These are phyloP conservation scores for Chiloscyllium punctatum DNA, from an alignment of 2,797 vertebrate species.

Conservation along the genomic window DNA sequence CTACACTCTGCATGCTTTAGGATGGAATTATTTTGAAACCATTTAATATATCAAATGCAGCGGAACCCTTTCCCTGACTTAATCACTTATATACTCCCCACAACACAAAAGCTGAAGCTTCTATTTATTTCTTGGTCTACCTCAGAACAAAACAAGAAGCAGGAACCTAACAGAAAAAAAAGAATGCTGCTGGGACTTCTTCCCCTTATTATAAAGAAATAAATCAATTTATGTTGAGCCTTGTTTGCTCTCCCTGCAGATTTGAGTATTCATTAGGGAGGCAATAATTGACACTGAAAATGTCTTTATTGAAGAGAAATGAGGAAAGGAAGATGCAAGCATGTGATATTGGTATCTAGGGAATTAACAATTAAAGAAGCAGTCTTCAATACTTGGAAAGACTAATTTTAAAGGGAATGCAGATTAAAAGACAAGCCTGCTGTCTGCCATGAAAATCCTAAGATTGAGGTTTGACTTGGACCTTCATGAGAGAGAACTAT, in stretches of 20 bases:
- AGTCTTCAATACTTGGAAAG: neutral
- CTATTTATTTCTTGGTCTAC: neutral
- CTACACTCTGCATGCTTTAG: neutral
- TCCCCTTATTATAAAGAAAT: neutral
- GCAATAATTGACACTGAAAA: slow-evolving; percentile 33
- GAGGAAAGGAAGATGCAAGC: neutral
- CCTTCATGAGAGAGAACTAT: neutral
- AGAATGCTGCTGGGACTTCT: neutral
- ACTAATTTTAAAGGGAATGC: slow-evolving; percentile 2
- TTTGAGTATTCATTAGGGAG: neutral
- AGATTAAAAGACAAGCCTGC: neutral
- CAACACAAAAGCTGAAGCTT: neutral
- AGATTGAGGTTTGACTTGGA: neutral
- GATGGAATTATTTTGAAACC: neutral
- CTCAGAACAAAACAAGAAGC: neutral
- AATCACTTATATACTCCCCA: neutral
- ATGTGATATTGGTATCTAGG: neutral
- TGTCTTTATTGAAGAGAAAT: neutral
- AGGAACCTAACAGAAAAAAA: neutral
- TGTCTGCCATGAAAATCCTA: neutral
- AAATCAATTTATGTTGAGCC: slow-evolving; percentile 24
- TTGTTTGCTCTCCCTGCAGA: neutral
- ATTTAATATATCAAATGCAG: neutral
- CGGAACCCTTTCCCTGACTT: neutral
- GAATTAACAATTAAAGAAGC: neutral